Percentiles rank a stretch among this genome's conserved stretches.
These are phyloP conservation scores for Dicycla oo DNA, from an alignment of 2,888 invertebrate genomes.

Conservation along the genomic window DNA sequence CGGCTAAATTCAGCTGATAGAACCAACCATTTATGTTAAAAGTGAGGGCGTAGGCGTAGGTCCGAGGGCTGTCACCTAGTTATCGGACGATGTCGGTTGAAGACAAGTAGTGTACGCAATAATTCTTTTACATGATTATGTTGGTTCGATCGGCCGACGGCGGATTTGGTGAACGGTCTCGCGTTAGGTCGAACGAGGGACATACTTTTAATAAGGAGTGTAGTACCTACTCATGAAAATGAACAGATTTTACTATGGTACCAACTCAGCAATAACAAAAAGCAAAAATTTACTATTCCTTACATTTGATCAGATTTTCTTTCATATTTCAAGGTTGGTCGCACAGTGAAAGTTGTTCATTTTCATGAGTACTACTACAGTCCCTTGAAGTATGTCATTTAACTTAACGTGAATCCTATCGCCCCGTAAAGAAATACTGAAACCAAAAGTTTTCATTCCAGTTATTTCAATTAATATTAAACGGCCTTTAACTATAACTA, in stretches of 20 bases:
- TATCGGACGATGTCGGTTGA: background rate
- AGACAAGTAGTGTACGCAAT: background rate
- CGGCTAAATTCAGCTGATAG: background rate
- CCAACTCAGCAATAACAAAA: background rate
- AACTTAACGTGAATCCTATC: background rate
- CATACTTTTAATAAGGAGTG: background rate
- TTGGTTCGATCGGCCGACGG: background rate
- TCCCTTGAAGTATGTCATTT: background rate
- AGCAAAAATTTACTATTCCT: background rate
- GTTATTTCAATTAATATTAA: background rate
- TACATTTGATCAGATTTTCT: background rate
- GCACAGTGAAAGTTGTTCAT: background rate
- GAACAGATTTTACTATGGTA: background rate
- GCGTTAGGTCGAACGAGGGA: background rate
- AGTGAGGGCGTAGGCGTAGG: background rate
- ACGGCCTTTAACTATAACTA: background rate
- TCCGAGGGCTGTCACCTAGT: background rate
- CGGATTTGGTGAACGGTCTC: background rate
- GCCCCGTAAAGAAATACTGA: background rate
- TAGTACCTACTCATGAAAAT: constrained; percentile 4
- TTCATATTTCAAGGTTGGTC: background rate
- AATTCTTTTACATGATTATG: background rate
- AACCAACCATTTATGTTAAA: constrained; percentile 4
- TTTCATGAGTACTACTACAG: background rate
- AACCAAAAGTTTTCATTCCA: background rate